These are phyloP conservation scores for Hymenochirus boettgeri DNA, from an alignment of 2,113 vertebrate genomes.

Conservation along the genomic window DNA sequence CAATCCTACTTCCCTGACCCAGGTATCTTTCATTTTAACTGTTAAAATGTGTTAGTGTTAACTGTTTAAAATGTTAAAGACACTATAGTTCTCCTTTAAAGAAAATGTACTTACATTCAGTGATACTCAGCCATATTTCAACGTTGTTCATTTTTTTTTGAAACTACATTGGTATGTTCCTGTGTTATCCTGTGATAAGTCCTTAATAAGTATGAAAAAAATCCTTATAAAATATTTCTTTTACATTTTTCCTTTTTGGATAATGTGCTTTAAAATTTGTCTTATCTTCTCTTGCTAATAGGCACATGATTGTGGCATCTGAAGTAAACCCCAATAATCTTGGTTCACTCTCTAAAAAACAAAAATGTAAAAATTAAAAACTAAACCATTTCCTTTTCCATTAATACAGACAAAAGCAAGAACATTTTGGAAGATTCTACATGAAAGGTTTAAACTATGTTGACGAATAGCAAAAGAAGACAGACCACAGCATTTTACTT, in stretches of 20 bases:
- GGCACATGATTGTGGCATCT: not conserved
- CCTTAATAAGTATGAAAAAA: not conserved
- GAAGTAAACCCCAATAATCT: not conserved
- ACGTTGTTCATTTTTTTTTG: not conserved
- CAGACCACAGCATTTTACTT: no score
- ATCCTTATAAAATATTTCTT: not conserved
- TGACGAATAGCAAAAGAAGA: no score
- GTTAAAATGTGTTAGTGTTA: no score
- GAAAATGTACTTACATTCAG: constrained; percentile 13
- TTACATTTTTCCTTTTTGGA: constrained; percentile 1
- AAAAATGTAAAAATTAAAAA: no score
- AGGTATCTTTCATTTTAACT: no score
- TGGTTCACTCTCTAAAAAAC: not conserved
- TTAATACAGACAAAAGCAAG: no score
- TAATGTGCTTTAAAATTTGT: constrained; percentile 3
- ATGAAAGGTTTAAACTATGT: no score
- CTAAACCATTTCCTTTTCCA: no score
- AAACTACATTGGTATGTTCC: not conserved
- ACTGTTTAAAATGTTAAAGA: no score
- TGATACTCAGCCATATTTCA: not conserved
- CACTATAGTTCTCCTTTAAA: no score
- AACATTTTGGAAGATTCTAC: no score
- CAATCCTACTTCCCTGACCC: no score
- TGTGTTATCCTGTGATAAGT: not conserved
- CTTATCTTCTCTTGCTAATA: not conserved